Percentiles rank a stretch among this genome's conserved stretches.
These are phyloP conservation scores for Liasis olivaceus DNA, from an alignment of 2,797 vertebrate species.

Conservation along the genomic window DNA sequence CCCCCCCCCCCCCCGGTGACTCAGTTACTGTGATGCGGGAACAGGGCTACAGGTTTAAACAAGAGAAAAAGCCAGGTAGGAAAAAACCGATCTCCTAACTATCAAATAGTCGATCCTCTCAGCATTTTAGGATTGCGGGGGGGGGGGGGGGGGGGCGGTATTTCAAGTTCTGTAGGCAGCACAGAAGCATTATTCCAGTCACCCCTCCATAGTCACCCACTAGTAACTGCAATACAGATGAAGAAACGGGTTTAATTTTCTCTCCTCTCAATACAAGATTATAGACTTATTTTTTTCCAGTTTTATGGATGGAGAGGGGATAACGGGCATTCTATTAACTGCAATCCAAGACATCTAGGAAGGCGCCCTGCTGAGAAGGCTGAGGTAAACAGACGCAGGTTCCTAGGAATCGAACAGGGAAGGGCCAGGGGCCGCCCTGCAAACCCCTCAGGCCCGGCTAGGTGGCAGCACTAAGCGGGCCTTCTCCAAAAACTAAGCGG, in stretches of 20 bases:
- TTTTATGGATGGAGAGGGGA: not conserved
- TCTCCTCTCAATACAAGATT: not conserved
- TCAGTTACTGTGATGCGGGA: not conserved
- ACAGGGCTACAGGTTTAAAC: not conserved
- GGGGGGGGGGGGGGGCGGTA: rapidly evolving
- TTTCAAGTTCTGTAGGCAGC: not conserved
- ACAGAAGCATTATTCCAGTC: not conserved
- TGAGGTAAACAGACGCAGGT: too few species aligned
- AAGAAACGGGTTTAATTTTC: not conserved
- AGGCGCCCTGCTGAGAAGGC: not conserved
- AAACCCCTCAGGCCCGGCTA: not conserved
- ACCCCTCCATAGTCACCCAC: not conserved
- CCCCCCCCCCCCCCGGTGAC: not conserved
- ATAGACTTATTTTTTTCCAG: not conserved
- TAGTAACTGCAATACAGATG: not conserved
- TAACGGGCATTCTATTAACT: not conserved
- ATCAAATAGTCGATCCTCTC: not conserved
- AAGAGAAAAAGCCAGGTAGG: not conserved
- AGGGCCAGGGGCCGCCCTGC: not conserved
- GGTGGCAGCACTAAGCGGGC: not conserved
- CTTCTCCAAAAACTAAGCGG: not conserved
- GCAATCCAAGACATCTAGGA: not conserved
- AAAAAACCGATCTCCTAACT: not conserved
- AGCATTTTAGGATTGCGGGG: not conserved
- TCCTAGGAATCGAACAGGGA: not conserved